A percentile compares a stretch with the other conserved stretches of the same genome.
These are phyloP conservation scores for Macrosiphum euphorbiae DNA, from an alignment of 2,888 invertebrate genomes.

Conservation along the genomic window DNA sequence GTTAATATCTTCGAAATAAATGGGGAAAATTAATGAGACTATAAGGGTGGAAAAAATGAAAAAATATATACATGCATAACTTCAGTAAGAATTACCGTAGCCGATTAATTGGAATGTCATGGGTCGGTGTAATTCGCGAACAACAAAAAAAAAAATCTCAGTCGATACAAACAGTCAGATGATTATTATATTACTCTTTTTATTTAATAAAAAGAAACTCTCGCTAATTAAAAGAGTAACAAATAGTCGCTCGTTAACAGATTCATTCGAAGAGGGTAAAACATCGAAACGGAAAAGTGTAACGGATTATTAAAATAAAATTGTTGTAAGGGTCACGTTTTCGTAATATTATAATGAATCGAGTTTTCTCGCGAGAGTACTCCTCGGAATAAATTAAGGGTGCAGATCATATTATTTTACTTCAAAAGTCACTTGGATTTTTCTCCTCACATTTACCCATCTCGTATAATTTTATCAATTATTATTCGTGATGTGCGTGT, in stretches of 20 bases:
- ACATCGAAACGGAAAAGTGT: conserved; percentile 52
- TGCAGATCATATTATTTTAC: conserved; percentile 31
- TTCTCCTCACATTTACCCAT: not conserved
- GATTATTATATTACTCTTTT: conserved; percentile 58
- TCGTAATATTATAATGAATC: conserved; percentile 46
- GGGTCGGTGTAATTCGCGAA: conserved; percentile 46
- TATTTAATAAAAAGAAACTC: conserved; percentile 62
- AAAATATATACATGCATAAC: conserved; percentile 33
- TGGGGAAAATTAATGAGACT: conserved; percentile 59
- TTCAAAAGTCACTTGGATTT: conserved; percentile 47
- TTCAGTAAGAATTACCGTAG: conserved; percentile 44
- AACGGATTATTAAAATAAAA: conserved; percentile 62
- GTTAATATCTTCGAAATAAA: conserved; percentile 58
- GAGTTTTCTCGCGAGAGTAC: not conserved
- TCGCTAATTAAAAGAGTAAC: conserved; percentile 64
- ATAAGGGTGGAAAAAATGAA: conserved; percentile 41
- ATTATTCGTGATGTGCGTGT: conserved; percentile 9
- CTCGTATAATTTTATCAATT: conserved; percentile 13
- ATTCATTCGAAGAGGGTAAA: conserved; percentile 45
- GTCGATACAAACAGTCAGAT: conserved; percentile 46
- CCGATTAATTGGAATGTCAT: conserved; percentile 62
- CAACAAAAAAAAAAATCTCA: conserved; percentile 51
- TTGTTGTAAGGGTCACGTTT: conserved; percentile 59
- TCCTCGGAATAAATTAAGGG: conserved; percentile 55
- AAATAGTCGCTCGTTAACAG: conserved; percentile 62